A percentile compares a stretch with the other conserved stretches of the same genome.
Conservation (phyloP, 1,140 invertebrate species). For the Samia ricini region DNA sequence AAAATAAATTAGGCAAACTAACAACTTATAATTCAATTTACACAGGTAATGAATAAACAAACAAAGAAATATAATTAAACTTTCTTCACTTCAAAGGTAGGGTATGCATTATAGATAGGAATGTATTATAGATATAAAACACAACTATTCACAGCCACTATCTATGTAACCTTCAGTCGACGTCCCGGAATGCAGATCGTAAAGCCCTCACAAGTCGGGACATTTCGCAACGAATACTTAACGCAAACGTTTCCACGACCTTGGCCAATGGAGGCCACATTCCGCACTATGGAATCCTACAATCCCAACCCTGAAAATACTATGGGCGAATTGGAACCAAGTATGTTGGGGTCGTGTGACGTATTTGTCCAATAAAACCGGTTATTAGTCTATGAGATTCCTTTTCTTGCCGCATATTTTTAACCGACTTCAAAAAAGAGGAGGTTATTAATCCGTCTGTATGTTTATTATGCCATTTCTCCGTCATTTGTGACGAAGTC, state of each 20-base stretch:
- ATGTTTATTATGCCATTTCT: no score
- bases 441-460: no score
- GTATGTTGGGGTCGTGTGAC: neutral
- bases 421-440: no score
- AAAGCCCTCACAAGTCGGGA: neutral
- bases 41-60: no score
- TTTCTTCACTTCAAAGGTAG: neutral
- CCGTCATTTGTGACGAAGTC: no score
- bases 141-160: neutral
- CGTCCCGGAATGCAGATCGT: neutral
- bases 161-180: neutral
- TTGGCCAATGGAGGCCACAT: slow-evolving; percentile 16
- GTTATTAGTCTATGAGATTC: neutral
- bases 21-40: no score
- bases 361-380: slow-evolving; percentile 2
- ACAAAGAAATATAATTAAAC: no score
- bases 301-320: slow-evolving; percentile 16
- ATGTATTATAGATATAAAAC: neutral
- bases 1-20: no score
- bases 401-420: neutral
- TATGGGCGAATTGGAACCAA: slow-evolving; percentile 20
- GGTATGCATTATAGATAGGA: neutral
- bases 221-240: neutral
- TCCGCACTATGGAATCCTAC: slow-evolving; percentile 18
- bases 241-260: slow-evolving; percentile 3